Conservation (phyloP, 2,888 invertebrate genomes). For the Agonopterix subpropinquella region DNA sequence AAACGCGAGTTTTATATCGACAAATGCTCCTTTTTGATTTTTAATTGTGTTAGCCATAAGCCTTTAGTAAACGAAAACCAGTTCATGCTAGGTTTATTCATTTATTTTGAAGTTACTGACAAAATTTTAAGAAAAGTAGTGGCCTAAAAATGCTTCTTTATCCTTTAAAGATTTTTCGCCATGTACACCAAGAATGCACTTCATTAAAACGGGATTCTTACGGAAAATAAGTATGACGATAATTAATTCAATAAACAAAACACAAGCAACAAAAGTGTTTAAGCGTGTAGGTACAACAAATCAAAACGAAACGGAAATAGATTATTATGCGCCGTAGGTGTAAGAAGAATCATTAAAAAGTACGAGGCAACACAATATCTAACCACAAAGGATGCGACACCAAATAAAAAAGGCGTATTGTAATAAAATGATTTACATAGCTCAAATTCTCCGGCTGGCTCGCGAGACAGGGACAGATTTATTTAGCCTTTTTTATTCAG, state of each 20-base stretch:
- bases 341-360: constrained; percentile 37
- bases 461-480: constrained; percentile 64
- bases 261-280: too few relatives aligned
- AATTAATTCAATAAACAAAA: too few relatives aligned
- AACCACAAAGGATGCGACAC: constrained; percentile 52
- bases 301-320: constrained; percentile 23
- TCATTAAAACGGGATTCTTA: too few relatives aligned
- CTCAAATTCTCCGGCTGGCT: constrained; percentile 62
- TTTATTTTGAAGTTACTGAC: background rate
- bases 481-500: constrained; percentile 61
- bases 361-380: constrained; percentile 39
- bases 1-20: constrained; percentile 39
- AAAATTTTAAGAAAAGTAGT: background rate
- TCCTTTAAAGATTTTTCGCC: too few relatives aligned
- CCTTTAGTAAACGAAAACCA: too few relatives aligned
- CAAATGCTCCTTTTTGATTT: constrained; percentile 21
- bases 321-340: constrained; percentile 20
- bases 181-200: too few relatives aligned
- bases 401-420: constrained; percentile 59
- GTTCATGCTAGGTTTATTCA: too few relatives aligned
- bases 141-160: too few relatives aligned
- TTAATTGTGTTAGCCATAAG: constrained; percentile 10
- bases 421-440: constrained; percentile 73
- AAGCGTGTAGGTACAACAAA: too few relatives aligned
- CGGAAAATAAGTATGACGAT: too few relatives aligned